These are phyloP conservation scores for Incurvaria masculella DNA, from an alignment of 2,888 invertebrate species.

Conservation along the genomic window DNA sequence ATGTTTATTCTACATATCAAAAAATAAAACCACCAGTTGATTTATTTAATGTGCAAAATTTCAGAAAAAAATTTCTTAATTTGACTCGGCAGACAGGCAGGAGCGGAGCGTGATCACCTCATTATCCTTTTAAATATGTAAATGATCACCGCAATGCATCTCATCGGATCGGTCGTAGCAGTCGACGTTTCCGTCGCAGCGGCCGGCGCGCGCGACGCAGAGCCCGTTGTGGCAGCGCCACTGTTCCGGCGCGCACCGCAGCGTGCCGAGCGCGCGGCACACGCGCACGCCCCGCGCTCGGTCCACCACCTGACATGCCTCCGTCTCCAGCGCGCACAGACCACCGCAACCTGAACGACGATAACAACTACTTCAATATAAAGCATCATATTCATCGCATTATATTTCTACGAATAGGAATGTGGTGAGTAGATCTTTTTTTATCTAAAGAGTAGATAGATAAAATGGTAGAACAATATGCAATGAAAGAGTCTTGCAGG, in stretches of 20 bases:
- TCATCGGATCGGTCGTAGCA: slow-evolving; percentile 76
- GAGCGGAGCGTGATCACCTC: too few species aligned
- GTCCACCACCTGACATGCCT: slow-evolving; percentile 62
- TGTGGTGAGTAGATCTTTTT: too few species aligned
- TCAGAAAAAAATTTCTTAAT: too few species aligned
- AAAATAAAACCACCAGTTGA: too few species aligned
- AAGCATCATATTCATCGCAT: background rate
- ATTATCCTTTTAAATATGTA: too few species aligned
- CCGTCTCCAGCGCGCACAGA: slow-evolving; percentile 59
- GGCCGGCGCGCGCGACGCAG: slow-evolving; percentile 61
- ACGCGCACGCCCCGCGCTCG: slow-evolving; percentile 47
- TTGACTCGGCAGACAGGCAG: too few species aligned
- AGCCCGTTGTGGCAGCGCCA: slow-evolving; percentile 72
- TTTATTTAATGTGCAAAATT: too few species aligned
- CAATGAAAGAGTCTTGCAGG: background rate
- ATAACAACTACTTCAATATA: background rate
- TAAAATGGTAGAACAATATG: background rate
- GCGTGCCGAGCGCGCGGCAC: slow-evolving; percentile 55
- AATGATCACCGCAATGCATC: slow-evolving; percentile 63
- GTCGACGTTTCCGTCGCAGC: slow-evolving; percentile 70
- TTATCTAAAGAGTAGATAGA: too few species aligned
- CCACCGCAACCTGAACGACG: slow-evolving; percentile 64
- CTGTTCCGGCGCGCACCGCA: slow-evolving; percentile 60
- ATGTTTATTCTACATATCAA: too few species aligned
- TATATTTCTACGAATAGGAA: too few species aligned